These are phyloP conservation scores for Macrosoma leucophasiata DNA, from an alignment of 2,888 invertebrate genomes.

Conservation along the genomic window DNA sequence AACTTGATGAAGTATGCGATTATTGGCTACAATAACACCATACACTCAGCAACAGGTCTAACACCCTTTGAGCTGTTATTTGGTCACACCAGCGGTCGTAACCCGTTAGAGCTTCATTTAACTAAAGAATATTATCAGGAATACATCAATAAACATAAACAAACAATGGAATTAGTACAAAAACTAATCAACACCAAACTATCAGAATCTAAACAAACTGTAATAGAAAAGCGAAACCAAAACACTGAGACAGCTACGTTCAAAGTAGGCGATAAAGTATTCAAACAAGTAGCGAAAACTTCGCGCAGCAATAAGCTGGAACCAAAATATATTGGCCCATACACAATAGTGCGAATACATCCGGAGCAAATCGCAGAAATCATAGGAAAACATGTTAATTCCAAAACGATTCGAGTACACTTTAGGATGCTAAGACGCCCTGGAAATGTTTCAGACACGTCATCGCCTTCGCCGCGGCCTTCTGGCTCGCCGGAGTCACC, in stretches of 20 bases:
- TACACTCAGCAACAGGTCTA: conserved; percentile 29
- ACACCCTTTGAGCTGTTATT: conserved; percentile 31
- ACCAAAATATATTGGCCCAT: conserved; percentile 18
- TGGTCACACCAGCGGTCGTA: conserved; percentile 30
- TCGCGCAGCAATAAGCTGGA: conserved; percentile 24
- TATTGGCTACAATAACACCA: conserved; percentile 29
- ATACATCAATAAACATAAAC: conserved; percentile 79
- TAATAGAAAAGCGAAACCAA: conserved; percentile 20
- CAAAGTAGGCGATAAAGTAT: conserved; percentile 27
- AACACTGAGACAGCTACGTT: conserved; percentile 19
- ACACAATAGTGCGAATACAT: conserved; percentile 17
- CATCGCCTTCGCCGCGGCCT: conserved; percentile 17
- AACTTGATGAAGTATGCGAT: conserved; percentile 29
- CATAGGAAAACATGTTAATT: conserved; percentile 18
- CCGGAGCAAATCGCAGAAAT: conserved; percentile 19
- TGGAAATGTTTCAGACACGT: conserved; percentile 17
- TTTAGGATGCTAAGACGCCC: conserved; percentile 17
- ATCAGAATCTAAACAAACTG: conserved; percentile 15
- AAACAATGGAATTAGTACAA: conserved; percentile 23
- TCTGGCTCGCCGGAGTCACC: conserved; percentile 20
- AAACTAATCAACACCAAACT: conserved; percentile 19
- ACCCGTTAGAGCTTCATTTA: conserved; percentile 31
- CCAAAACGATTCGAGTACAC: conserved; percentile 20
- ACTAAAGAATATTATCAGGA: conserved; percentile 75
- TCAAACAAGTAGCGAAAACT: conserved; percentile 29